Conservation (phyloP, 2,888 invertebrate genomes). For the Ditula angustiorana region DNA sequence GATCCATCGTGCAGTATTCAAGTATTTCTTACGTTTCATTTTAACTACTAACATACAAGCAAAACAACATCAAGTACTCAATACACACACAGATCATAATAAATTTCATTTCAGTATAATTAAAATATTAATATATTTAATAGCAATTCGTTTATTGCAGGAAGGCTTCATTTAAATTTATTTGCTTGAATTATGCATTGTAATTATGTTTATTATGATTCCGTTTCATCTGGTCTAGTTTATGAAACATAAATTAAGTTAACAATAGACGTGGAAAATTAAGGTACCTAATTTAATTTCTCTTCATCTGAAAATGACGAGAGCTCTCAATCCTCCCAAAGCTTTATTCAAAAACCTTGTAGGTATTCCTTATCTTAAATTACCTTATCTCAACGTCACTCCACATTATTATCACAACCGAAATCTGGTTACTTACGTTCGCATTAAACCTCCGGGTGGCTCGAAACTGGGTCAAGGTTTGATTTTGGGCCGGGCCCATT, state of each 20-base stretch:
- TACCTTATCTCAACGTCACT: conserved; percentile 28
- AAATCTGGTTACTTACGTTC: conserved; percentile 32
- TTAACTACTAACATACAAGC: too few relatives aligned
- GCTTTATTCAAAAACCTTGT: conserved; percentile 18
- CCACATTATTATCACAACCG: conserved; percentile 23
- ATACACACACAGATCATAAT: too few relatives aligned
- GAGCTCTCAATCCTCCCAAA: not conserved
- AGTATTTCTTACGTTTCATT: too few relatives aligned
- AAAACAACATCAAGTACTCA: too few relatives aligned
- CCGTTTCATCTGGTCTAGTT: not conserved
- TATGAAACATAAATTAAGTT: not conserved
- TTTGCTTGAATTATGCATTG: too few relatives aligned
- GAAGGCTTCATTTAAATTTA: too few relatives aligned
- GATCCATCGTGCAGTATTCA: too few relatives aligned
- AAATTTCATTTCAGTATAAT: too few relatives aligned
- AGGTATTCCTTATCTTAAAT: conserved; percentile 20
- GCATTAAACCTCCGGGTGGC: conserved; percentile 53
- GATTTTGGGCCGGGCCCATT: conserved; percentile 44
- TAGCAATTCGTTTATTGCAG: too few relatives aligned
- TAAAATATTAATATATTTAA: too few relatives aligned
- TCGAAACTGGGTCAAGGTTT: conserved; percentile 65
- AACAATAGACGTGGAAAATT: not conserved
- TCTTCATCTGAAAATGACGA: not conserved
- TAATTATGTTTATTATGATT: too few relatives aligned
- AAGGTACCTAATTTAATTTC: not conserved